Base-by-base conservation (phyloP, 2,888 invertebrate species). In the Phorcus lineatus region DNA sequence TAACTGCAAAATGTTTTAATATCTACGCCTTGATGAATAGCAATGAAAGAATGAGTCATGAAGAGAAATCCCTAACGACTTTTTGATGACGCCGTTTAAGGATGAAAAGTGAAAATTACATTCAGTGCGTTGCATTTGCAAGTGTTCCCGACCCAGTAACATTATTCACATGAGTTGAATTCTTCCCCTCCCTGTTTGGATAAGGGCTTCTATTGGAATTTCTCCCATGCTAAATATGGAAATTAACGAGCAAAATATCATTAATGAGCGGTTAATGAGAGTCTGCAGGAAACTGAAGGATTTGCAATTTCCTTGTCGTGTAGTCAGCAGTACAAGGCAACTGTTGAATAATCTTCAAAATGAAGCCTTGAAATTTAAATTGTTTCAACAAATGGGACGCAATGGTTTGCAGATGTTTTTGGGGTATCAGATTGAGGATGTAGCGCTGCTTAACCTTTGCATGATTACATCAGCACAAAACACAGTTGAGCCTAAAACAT, bases 181-280 rank as follows among this genome's bases (percentile, higher is more conserved):
- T 13, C 28, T 28, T 62, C 62, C 28, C 28, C 28, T 24, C 28
- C 28, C 62, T 24, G 62, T 62, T 62, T 62, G 28, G 62, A 28
- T 28, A 24, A 17, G 24, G 9, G 22, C 28, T 24, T 24, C 28
- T 4, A 62, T 28, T 62, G 62, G 62, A 62, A 62, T 17, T 62
- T 62, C 62, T 62, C 28, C 28, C 24, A 62, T 24, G 62, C 28
- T 62, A 28, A 62, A 62, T 62, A 24, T 62, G 28, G 62, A 62
- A 62, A 24, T 62, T 62, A 62, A 62, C 28, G 62, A 28, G 62
- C 28, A 62, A 62, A 62, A 62, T 28, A 24, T 62, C 62, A 62
- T 62, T 62, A 62, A 62, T 28, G 62, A 62, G 22, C 28, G 62
- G 62, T 62, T 62, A 62, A 62, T 62, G 62, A 62, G 62, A 24